Evolutionary conservation across 2,113 vertebrate genomes (phyloP).

Genomic region (Dasypus novemcinctus): DNA sequence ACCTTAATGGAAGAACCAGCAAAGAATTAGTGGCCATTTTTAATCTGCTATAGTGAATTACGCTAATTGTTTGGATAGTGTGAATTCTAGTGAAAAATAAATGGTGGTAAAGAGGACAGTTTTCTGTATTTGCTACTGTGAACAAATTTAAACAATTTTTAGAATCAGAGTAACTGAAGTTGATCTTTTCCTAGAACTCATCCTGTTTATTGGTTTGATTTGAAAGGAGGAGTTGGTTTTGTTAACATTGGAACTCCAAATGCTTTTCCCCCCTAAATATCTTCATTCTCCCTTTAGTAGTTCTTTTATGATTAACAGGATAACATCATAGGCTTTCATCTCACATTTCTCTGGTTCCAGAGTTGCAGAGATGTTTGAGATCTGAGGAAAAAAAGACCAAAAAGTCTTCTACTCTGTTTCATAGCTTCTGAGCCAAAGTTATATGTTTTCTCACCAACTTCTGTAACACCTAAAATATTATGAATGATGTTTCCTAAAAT

Average conservation of each 20-base stretch:
- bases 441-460: not conserved
- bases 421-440: not conserved
- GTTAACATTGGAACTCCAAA: constrained; percentile 30
- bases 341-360: not conserved
- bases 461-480: constrained; percentile 20
- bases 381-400: not conserved
- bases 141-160: constrained; percentile 47
- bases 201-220: constrained; percentile 35
- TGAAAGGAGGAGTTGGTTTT: constrained; percentile 46
- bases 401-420: not conserved
- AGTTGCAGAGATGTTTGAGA: not conserved
- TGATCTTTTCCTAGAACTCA: constrained; percentile 28
- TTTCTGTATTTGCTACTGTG: not conserved
- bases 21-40: constrained; percentile 39
- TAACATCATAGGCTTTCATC: not conserved
- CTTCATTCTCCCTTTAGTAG: not conserved
- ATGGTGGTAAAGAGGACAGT: not conserved
- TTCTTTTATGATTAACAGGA: constrained; percentile 30
- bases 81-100: constrained; percentile 41
- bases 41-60: not conserved
- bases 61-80: not conserved
- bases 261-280: not conserved
- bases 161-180: constrained; percentile 37
- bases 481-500: constrained; percentile 40
- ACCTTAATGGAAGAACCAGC: not conserved